Evolutionary conservation across 2,888 invertebrate species (phyloP), one percentile per base, ranked within the genome.

Genomic region (Hesperia comma): DNA sequence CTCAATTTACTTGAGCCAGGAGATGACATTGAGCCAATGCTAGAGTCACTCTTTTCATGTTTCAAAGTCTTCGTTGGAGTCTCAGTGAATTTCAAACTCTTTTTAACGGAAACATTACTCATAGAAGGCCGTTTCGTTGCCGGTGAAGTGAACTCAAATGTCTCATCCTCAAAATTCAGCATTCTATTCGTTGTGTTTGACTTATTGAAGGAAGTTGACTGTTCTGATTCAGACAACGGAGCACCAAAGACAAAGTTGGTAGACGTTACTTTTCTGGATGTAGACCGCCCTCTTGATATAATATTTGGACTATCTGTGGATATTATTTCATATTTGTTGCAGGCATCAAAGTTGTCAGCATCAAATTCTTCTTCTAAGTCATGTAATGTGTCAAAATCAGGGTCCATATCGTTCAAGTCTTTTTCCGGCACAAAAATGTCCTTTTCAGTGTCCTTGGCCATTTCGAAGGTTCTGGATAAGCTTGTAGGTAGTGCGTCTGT

Each of bases 221-320:
- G 79, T 60, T 93, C 93, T 3, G 71, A 77, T 0, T 92, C 93
- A 0, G 85, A 82, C 1, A 93, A 71, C 0, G 93, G 90, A 0
- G 93, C 92, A 0, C 93, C 93, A n/a, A 93, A 93, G 0, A 77
- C 81, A 43, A 93, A 92, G 32, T 88, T 87, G 15, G 82, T 84
- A 0, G 88, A 78, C 0, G 74, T 84, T 0, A 92, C 80, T 68
- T 91, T 92, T 17, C 89, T 81, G 0, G 85, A 78, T 0, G 83
- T 77, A 0, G 85, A 77, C 0, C 92, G 70, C 0, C 92, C 92
- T 49, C 85, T 77, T 0, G 92, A 92, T 14, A 92, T 92, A 0
- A 93, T 92, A 41, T 93, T 81, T 0, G 93, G 93, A 55, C 92
- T 92, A 56, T 93, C 93, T 0, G 93, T 93, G 0, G 92, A 92